A percentile compares a stretch with the other conserved stretches of the same genome.
phyloP scores from a whole-genome alignment of 2,797 vertebrate species.

The Gymnopithys bicolor region DNA sequence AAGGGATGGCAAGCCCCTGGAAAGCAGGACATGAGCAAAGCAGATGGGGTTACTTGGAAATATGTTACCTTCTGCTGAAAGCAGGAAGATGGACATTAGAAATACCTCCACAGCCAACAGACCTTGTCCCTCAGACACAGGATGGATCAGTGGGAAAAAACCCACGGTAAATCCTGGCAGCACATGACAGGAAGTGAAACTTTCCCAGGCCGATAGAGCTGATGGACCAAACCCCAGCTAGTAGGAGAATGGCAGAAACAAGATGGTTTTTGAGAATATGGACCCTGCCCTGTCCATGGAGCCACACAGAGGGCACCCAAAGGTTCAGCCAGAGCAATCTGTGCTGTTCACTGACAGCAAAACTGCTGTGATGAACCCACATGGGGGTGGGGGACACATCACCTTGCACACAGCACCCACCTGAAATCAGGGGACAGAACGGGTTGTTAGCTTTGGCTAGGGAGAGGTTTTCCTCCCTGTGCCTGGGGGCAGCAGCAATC shows the following conservation, averaged over 20 bases:
- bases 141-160: neutral
- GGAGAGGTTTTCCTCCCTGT: neutral
- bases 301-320: neutral
- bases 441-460: neutral
- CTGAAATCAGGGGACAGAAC: neutral
- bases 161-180: neutral
- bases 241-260: neutral
- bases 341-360: neutral
- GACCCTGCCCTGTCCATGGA: neutral
- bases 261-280: neutral
- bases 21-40: neutral
- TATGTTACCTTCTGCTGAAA: neutral
- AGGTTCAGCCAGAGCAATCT: neutral
- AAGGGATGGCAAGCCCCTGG: neutral
- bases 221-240: neutral
- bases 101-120: neutral
- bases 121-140: neutral
- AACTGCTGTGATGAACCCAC: neutral
- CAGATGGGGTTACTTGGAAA: neutral
- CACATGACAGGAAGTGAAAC: neutral
- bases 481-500: neutral
- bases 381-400: fast-evolving
- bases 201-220: neutral
- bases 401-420: neutral
- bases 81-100: neutral